Evolutionary conservation across 1,140 invertebrate species (phyloP).

Genomic region (Luehdorfia chinensis): DNA sequence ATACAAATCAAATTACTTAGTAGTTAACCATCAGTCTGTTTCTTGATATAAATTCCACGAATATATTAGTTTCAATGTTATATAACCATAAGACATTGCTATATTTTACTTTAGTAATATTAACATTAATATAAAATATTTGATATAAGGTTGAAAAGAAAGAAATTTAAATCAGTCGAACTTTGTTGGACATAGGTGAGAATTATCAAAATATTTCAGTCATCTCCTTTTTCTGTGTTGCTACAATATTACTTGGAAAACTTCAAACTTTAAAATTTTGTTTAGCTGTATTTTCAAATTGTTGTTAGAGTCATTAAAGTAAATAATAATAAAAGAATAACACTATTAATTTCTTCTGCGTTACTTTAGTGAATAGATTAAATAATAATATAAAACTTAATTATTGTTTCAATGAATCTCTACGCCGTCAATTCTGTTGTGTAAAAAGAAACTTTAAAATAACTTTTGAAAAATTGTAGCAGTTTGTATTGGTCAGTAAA

Average conservation of each 20-base stretch:
- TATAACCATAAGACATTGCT: no score
- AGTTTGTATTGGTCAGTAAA: slow-evolving; percentile 29
- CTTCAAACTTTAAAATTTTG: neutral
- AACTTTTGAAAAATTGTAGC: slow-evolving; percentile 50
- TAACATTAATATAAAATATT: no score
- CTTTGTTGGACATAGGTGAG: slow-evolving; percentile 66
- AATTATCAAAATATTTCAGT: slow-evolving; percentile 48
- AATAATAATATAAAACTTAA: slow-evolving; percentile 51
- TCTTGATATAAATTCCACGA: no score
- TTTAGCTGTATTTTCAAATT: slow-evolving; percentile 7
- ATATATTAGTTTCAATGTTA: no score
- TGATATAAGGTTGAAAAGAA: no score
- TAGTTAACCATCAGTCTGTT: no score
- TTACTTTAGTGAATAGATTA: slow-evolving; percentile 36
- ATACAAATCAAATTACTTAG: no score
- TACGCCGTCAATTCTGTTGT: slow-evolving; percentile 73
- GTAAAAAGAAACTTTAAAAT: slow-evolving; percentile 58
- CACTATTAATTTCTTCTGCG: slow-evolving; percentile 8
- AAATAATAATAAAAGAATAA: neutral
- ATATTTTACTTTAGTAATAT: no score
- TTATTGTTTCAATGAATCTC: slow-evolving; percentile 66
- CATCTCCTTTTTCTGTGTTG: neutral
- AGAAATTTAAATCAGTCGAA: slow-evolving; percentile 23
- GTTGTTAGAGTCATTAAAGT: neutral
- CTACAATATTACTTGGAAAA: neutral